Evolutionary conservation across 37 sponge, comb jelly and placozoan species (phyloP).

Genomic region (Halichondria panicea): DNA sequence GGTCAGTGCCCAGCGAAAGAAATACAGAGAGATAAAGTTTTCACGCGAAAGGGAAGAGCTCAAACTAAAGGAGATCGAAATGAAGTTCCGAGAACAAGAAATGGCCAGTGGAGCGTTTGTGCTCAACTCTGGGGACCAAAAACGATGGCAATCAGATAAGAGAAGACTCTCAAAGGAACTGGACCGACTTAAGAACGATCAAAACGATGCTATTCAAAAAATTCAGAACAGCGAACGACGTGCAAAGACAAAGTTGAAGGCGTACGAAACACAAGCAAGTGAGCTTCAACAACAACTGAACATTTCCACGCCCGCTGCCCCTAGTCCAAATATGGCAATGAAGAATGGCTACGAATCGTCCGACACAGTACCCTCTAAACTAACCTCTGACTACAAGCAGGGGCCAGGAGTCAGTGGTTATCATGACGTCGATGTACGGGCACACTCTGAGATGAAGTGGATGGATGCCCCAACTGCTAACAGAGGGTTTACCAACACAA

Average conservation of each 20-base stretch:
- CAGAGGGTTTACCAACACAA: neutral
- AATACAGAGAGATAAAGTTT: constrained; percentile 31
- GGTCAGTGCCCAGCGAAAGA: constrained; percentile 35
- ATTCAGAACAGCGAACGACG: constrained; percentile 23
- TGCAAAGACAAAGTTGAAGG: constrained; percentile 34
- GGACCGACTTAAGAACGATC: constrained; percentile 20
- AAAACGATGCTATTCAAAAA: constrained; percentile 15
- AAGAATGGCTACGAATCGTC: neutral
- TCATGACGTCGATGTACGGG: neutral
- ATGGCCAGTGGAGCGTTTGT: neutral
- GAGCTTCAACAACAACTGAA: constrained; percentile 28
- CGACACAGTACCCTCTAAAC: constrained; percentile 1
- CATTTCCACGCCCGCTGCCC: neutral
- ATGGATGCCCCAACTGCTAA: neutral
- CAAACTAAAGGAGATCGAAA: constrained; percentile 23
- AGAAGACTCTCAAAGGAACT: constrained; percentile 31
- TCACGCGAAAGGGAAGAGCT: constrained; percentile 31
- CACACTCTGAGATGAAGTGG: constrained; percentile 7
- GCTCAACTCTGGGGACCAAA: constrained; percentile 7
- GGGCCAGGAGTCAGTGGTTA: neutral
- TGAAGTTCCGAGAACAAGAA: constrained; percentile 14
- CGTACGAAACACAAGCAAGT: constrained; percentile 23
- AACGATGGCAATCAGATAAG: constrained; percentile 28
- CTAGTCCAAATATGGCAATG: neutral
- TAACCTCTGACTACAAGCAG: neutral